Evolutionary conservation across 2,113 vertebrate species (phyloP), one percentile per base, ranked within the genome.

Genomic region (Rissa tridactyla): DNA sequence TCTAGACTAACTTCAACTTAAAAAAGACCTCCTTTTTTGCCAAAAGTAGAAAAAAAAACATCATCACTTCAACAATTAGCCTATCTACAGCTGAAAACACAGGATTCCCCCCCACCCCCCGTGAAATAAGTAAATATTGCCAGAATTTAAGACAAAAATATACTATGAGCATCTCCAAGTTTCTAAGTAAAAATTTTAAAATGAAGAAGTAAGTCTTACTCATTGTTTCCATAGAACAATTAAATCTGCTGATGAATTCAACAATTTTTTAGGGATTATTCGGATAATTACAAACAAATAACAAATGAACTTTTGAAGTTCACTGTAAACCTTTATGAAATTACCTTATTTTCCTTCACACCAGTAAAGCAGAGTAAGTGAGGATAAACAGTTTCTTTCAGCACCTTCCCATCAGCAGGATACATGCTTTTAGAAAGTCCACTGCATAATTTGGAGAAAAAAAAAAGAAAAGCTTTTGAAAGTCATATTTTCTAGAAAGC

Each of bases 311-410:
- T 68, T 68, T 42, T 13, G 32, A 57, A 86, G 30, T 13, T 51
- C 21, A 38, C 20, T 30, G 15, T 36, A 88, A 88, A 32, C 2
- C 19, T 18, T 42, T 73, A 51, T 17, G 5, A 66, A 13, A 90
- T 98, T 98, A 98, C 98, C 98, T 98, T 96, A 70, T 97, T 94
- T 93, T 97, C 97, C 69, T 95, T 94, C 79, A 95, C 90, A 84
- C 22, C 90, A 73, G 98, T 97, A 78, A 97, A 98, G 94, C 98
- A 98, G 71, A 98, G 97, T 83, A 98, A 96, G 76, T 98, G 97
- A 89, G 98, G 98, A 89, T 92, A 96, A 87, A 98, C 78, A 46
- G 97, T 98, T 97, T 98, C 98, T 94, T 97, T 98, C 80, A 97
- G 97, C 58, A 90, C 71, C 94, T 97, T 94, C 86, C 97, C 97